phyloP scores from a whole-genome alignment of 2,797 vertebrate species.

The Esox lucius region DNA sequence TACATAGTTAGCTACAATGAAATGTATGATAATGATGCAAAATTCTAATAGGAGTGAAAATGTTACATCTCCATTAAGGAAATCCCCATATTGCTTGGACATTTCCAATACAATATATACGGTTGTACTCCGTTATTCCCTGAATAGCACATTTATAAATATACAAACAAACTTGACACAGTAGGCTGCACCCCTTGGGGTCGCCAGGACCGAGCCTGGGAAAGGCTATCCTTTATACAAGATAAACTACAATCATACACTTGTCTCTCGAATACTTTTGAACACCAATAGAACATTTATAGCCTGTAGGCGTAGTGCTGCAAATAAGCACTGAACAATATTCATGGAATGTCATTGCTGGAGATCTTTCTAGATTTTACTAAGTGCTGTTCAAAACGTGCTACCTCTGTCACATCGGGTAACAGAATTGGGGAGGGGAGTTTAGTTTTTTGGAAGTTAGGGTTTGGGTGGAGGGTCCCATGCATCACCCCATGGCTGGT shows the following conservation, averaged over 20 bases:
- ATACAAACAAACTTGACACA: background rate
- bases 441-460: background rate
- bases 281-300: background rate
- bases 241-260: background rate
- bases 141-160: background rate
- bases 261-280: background rate
- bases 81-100: background rate
- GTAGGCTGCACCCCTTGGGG: background rate
- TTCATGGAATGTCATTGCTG: background rate
- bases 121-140: background rate
- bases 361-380: background rate
- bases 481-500: background rate
- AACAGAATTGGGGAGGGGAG: background rate
- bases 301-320: background rate
- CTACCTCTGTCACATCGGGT: background rate
- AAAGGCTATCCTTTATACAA: background rate
- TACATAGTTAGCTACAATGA: background rate
- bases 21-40: background rate
- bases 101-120: background rate
- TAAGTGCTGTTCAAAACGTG: background rate
- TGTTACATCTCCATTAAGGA: background rate
- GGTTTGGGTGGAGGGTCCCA: background rate
- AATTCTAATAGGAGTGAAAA: background rate
- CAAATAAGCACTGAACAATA: constrained; percentile 1
- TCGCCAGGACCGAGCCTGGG: background rate